Conservation (phyloP, 2,797 vertebrate species). For the Tenualosa ilisha region DNA sequence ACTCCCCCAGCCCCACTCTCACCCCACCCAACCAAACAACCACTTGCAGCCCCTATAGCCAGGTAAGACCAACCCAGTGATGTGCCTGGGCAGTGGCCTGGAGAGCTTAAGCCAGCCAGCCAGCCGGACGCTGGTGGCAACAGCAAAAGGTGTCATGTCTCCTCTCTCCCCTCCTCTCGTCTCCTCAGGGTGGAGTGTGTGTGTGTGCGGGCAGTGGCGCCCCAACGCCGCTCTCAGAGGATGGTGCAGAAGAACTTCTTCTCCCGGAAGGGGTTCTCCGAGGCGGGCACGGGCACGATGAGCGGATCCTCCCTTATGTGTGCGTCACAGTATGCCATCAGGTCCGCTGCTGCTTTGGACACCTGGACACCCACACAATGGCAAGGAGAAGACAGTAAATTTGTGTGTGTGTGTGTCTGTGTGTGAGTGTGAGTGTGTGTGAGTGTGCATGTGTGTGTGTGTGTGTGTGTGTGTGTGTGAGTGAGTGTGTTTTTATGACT, state of each 20-base stretch:
- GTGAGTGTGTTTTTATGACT: background rate
- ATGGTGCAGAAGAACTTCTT: constrained; percentile 99
- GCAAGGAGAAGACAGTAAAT: background rate
- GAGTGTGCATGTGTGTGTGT: background rate
- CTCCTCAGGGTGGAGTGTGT: constrained; percentile 23
- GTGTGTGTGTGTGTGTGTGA: background rate
- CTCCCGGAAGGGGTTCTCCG: constrained; percentile 98
- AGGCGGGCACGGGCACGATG: constrained; percentile 93
- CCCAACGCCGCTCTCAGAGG: constrained; percentile 77
- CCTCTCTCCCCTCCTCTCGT: background rate
- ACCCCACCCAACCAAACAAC: constrained; percentile 21
- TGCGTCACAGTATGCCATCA: constrained; percentile 96
- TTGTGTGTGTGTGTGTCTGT: background rate
- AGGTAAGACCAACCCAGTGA: constrained; percentile 69
- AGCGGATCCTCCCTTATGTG: constrained; percentile 96
- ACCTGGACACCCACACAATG: constrained; percentile 72
- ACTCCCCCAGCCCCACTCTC: background rate
- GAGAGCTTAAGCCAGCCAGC: constrained; percentile 3
- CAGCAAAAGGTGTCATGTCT: background rate
- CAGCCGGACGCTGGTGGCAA: constrained; percentile 1
- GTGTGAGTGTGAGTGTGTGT: background rate
- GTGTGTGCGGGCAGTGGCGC: constrained; percentile 25
- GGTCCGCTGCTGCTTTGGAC: constrained; percentile 94
- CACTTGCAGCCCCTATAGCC: constrained; percentile 50
- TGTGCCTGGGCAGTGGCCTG: constrained; percentile 23